These are phyloP conservation scores for Odocoileus hemionus DNA, from an alignment of 2,113 vertebrate species.

Conservation along the genomic window DNA sequence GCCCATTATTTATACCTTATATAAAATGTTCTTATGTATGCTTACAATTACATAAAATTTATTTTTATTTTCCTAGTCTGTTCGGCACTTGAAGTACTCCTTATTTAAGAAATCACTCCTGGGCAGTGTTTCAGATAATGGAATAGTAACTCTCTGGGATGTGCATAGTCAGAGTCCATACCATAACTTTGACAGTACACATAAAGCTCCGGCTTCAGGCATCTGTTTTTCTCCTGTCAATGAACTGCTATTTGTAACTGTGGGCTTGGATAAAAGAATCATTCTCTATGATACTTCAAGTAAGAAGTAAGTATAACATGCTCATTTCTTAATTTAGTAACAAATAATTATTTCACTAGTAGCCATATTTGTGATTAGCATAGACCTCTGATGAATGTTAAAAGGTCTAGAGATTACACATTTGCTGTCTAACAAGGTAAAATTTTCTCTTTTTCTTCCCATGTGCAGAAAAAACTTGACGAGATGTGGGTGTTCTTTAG, in stretches of 20 bases:
- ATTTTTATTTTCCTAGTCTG: constrained; percentile 82
- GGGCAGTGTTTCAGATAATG: constrained; percentile 93
- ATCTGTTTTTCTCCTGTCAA: constrained; percentile 96
- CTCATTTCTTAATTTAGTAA: constrained; percentile 26
- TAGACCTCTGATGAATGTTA: neutral
- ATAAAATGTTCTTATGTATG: neutral
- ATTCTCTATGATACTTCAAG: constrained; percentile 95
- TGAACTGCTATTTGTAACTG: constrained; percentile 92
- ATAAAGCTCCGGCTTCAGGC: constrained; percentile 94
- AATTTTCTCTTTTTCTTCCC: neutral
- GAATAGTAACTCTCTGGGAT: constrained; percentile 94
- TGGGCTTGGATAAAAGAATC: constrained; percentile 97
- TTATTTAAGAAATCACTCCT: constrained; percentile 91
- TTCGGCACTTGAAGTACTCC: constrained; percentile 93
- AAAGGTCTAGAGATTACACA: neutral
- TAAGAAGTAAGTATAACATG: constrained; percentile 88
- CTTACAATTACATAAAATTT: constrained; percentile 17
- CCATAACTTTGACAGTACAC: constrained; percentile 88
- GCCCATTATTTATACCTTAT: neutral
- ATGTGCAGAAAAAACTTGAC: neutral
- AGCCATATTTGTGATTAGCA: neutral
- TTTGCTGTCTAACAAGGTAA: neutral
- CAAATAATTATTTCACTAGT: constrained; percentile 20
- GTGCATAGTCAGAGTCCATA: constrained; percentile 91
- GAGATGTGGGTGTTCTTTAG: neutral